Evolutionary conservation across 2,113 vertebrate genomes (phyloP).

Genomic region (Oryzias curvinotus): DNA sequence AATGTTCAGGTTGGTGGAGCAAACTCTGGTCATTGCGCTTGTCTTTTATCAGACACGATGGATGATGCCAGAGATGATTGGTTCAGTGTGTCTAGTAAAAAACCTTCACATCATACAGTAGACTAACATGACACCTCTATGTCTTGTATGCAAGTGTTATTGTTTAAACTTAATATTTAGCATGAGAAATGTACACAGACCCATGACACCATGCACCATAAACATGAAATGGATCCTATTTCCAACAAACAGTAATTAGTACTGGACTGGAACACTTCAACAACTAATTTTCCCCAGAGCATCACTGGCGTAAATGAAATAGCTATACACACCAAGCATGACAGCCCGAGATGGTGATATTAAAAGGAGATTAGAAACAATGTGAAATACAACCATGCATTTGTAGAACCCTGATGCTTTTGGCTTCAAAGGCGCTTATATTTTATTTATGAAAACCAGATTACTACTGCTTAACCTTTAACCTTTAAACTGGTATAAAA

Average conservation of each 20-base stretch:
- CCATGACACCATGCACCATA: slow-evolving; percentile 14
- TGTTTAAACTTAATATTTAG: slow-evolving; percentile 11
- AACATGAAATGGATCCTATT: slow-evolving; percentile 47
- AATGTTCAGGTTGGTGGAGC: too few relatives aligned
- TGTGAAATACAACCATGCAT: too few relatives aligned
- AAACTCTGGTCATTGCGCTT: too few relatives aligned
- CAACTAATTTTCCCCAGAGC: slow-evolving; percentile 38
- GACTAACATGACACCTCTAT: slow-evolving; percentile 33
- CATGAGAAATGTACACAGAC: slow-evolving; percentile 10
- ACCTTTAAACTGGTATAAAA: too few relatives aligned
- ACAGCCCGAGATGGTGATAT: not conserved
- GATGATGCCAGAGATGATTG: too few relatives aligned
- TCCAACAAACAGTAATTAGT: slow-evolving; percentile 43
- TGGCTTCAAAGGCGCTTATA: too few relatives aligned
- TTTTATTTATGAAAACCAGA: too few relatives aligned
- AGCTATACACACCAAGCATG: not conserved
- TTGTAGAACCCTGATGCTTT: too few relatives aligned
- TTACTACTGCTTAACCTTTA: too few relatives aligned
- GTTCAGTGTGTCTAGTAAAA: not conserved
- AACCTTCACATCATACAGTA: slow-evolving; percentile 6
- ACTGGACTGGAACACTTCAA: slow-evolving; percentile 22
- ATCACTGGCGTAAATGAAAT: slow-evolving; percentile 1
- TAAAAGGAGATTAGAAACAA: not conserved
- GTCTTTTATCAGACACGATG: too few relatives aligned
- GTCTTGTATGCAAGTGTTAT: not conserved